Evolutionary conservation across 1,140 invertebrate species (phyloP), one percentile per base, ranked within the genome.

Genomic region (Drosophila murphyi): DNA sequence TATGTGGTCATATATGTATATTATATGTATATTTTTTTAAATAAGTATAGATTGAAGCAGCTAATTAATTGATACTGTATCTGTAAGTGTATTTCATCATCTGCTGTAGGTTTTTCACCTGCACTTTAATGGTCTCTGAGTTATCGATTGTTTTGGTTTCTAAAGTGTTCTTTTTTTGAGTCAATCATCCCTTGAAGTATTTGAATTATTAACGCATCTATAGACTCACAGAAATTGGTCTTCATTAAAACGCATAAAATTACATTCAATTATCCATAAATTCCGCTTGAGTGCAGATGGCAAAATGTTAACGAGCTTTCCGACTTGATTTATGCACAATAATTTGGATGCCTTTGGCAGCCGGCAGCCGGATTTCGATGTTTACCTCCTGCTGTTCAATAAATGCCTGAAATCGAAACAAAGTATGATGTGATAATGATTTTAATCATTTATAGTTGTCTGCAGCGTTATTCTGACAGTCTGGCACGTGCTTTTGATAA

Each of bases 231-330:
- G 29, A 20, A 39, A 56, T 60, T n/a, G 20, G 5, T n/a, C 28
- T n/a, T 37, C 12, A 50, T 79, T 57, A 63, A 68, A 54, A 57
- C 61, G 72, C 68, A 62, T 72, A 55, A 54, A 75, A 83, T 82
- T 65, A 88, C 81, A 67, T 83, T 73, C 78, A 89, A 76, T 89
- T 88, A 89, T 89, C 80, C 74, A 71, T 51, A 65, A 89, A 72
- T 78, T 88, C 64, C 65, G 57, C 65, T 62, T 61, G 47, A 62
- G 7, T 73, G 75, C 77, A 56, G 76, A 52, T 50, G 50, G 51
- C 41, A 32, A 79, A 52, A 80, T 82, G 65, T 80, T 77, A 83
- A 83, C 70, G 77, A 69, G 57, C 79, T 57, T 72, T 76, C 68
- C 56, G 54, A 77, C 72, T 74, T 88, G 72, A 87, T 88, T 80